phyloP scores from a whole-genome alignment of 2,113 vertebrate species.

The Opisthocomus hoazin region DNA sequence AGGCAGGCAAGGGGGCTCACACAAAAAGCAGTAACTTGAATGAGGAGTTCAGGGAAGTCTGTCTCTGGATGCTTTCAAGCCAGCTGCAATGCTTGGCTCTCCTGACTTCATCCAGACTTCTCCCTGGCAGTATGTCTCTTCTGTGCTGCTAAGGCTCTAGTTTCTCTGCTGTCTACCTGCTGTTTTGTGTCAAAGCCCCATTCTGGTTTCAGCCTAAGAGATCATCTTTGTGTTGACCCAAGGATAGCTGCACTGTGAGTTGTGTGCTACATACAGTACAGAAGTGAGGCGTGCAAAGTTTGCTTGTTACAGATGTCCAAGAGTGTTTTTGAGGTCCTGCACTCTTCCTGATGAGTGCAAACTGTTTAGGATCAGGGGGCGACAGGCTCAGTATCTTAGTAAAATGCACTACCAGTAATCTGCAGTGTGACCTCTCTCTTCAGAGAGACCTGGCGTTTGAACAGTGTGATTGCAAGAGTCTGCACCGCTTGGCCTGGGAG shows the following conservation, averaged over 20 bases:
- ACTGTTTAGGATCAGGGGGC: neutral
- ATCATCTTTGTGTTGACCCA: neutral
- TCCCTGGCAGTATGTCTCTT: neutral
- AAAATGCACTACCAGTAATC: neutral
- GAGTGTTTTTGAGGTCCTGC: neutral
- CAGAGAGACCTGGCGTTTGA: neutral
- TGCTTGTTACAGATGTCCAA: neutral
- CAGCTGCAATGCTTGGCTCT: neutral
- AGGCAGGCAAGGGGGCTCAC: neutral
- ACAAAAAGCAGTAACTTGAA: neutral
- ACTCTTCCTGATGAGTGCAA: neutral
- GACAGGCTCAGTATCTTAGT: too few species aligned
- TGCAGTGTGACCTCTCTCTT: neutral
- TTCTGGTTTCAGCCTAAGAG: neutral
- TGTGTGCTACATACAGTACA: rapidly evolving
- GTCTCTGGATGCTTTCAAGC: too few species aligned
- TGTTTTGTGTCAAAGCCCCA: neutral
- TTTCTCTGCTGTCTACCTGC: too few species aligned
- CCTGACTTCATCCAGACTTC: neutral
- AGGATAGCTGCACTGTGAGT: neutral
- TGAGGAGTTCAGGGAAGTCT: neutral
- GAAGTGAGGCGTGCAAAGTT: neutral
- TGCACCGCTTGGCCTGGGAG: neutral
- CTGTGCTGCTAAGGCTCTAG: neutral
- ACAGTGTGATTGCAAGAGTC: too few species aligned